Conservation (phyloP, 1,140 invertebrate genomes). For the Zaprionus vittiger region DNA sequence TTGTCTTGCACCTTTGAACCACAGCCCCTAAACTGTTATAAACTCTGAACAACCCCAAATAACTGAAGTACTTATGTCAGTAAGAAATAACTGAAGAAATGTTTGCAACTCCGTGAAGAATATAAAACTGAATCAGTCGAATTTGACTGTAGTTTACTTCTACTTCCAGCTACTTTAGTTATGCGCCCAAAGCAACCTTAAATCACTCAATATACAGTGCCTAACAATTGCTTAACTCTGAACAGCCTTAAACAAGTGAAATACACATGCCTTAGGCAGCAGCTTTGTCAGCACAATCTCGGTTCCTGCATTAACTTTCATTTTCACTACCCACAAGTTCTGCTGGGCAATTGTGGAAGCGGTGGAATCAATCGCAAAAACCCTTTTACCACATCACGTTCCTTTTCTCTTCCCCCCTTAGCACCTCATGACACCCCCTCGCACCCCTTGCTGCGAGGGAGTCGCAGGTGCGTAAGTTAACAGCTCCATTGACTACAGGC, state of each 20-base stretch:
- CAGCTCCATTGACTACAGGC: constrained; percentile 79
- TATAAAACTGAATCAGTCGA: too few species aligned
- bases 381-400: constrained; percentile 38
- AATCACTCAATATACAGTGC: too few species aligned
- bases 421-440: not conserved
- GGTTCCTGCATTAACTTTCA: not conserved
- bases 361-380: constrained; percentile 35
- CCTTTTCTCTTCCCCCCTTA: not conserved
- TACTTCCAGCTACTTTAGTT: too few species aligned
- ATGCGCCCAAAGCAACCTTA: too few species aligned
- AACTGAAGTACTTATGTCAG: too few species aligned
- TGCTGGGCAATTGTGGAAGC: not conserved
- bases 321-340: constrained; percentile 1
- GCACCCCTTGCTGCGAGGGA: not conserved
- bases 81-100: too few species aligned
- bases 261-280: not conserved
- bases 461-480: constrained; percentile 74
- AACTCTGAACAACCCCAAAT: too few species aligned
- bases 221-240: too few species aligned
- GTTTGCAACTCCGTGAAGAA: too few species aligned
- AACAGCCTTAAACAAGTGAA: not conserved
- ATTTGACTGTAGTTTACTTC: too few species aligned
- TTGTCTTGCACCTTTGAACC: too few species aligned
- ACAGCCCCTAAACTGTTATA: too few species aligned
- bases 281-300: not conserved